Conservation (phyloP, 2,888 invertebrate genomes). For the Ischnus inquisitorius region DNA sequence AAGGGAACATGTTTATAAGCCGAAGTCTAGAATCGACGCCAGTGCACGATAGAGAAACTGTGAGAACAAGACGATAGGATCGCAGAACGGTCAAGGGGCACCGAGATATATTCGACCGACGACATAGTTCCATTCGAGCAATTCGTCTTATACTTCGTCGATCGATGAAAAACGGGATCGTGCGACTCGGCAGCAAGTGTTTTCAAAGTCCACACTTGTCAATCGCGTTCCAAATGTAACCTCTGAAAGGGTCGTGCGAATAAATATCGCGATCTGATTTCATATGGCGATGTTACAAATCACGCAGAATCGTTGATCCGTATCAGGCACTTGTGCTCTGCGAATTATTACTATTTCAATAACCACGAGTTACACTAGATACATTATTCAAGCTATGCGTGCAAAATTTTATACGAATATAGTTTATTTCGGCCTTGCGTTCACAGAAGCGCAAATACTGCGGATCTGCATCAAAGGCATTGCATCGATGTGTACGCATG, state of each 20-base stretch:
- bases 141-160: constrained; percentile 18
- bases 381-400: neutral
- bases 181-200: constrained; percentile 6
- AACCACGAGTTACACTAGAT: too few relatives aligned
- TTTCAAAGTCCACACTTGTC: constrained; percentile 2
- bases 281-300: too few relatives aligned
- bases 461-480: neutral
- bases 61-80: constrained; percentile 3
- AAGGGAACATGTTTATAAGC: constrained; percentile 4
- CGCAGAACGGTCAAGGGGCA: constrained; percentile 7
- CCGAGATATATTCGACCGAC: constrained; percentile 28
- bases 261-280: neutral
- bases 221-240: neutral
- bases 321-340: too few relatives aligned
- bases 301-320: too few relatives aligned
- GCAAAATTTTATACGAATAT: neutral
- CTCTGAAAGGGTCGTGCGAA: neutral
- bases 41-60: neutral
- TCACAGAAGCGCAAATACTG: neutral
- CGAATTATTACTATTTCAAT: too few relatives aligned
- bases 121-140: neutral
- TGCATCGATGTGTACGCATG: neutral
- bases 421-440: neutral
- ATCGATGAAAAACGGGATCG: constrained; percentile 41
- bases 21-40: neutral